Conservation (phyloP, 2,888 invertebrate species). For the Drosophila antonietae region DNA sequence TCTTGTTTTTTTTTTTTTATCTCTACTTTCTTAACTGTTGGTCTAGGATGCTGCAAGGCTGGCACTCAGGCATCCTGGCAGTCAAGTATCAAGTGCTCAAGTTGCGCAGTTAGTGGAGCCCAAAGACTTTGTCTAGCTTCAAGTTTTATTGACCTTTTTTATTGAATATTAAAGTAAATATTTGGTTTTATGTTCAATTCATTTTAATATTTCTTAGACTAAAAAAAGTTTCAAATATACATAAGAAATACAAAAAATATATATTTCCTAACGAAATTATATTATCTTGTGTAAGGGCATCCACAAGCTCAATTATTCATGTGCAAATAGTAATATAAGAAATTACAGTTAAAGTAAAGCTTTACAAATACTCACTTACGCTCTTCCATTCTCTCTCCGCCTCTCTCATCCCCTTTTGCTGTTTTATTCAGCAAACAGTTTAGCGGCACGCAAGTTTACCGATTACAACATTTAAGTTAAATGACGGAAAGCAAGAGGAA, state of each 20-base stretch:
- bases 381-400: not conserved
- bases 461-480: not conserved
- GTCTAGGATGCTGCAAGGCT: not conserved
- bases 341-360: not conserved
- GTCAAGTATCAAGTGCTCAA: conserved; percentile 54
- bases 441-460: not conserved
- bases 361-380: not conserved
- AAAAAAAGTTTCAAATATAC: not conserved
- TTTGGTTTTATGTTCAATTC: conserved; percentile 25
- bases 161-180: conserved; percentile 21
- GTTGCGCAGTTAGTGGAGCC: conserved; percentile 37
- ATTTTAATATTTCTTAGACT: not conserved
- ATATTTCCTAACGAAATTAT: not conserved
- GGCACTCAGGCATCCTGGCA: conserved; percentile 29
- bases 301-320: not conserved
- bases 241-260: too few species aligned
- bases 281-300: not conserved
- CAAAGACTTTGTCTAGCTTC: conserved; percentile 46
- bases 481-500: not conserved
- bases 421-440: conserved; percentile 5
- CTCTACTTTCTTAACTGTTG: conserved; percentile 12
- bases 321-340: not conserved
- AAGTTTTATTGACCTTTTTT: conserved; percentile 22
- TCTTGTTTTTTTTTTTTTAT: conserved; percentile 33
- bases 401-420: not conserved